phyloP scores from a whole-genome alignment of 2,113 vertebrate genomes.

The Bubo scandiacus region DNA sequence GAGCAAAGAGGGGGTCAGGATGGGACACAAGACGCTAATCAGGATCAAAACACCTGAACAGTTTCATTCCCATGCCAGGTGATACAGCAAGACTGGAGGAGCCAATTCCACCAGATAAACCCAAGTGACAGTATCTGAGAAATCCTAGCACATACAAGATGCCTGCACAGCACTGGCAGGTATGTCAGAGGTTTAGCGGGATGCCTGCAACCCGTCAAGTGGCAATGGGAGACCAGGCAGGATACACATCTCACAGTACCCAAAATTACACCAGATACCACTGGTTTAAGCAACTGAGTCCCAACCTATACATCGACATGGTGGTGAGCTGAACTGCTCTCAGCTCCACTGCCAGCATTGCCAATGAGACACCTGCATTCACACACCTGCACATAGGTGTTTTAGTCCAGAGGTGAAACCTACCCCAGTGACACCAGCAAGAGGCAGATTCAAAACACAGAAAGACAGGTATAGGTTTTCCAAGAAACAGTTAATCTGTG shows the following conservation, averaged over 20 bases:
- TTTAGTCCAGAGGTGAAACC: background rate
- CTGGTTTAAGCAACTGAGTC: background rate
- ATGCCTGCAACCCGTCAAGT: background rate
- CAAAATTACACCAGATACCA: background rate
- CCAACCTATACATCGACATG: background rate
- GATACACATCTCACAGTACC: background rate
- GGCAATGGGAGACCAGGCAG: background rate
- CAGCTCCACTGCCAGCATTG: fast-evolving
- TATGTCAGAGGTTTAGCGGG: background rate
- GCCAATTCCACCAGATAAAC: background rate
- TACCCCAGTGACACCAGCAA: background rate
- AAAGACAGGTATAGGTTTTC: background rate
- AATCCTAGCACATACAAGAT: background rate
- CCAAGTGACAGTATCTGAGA: background rate
- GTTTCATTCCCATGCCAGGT: background rate
- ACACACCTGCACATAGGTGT: fast-evolving
- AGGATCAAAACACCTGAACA: background rate
- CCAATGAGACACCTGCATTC: background rate
- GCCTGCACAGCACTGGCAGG: background rate
- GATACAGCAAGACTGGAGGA: background rate
- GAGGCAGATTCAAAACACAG: background rate
- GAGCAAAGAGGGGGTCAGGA: background rate
- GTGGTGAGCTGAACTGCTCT: background rate
- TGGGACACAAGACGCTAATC: background rate
- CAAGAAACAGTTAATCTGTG: background rate